A percentile compares a stretch with the other conserved stretches of the same genome.
Conservation (phyloP, 2,113 vertebrate genomes). For the Ageneiosus marmoratus region DNA sequence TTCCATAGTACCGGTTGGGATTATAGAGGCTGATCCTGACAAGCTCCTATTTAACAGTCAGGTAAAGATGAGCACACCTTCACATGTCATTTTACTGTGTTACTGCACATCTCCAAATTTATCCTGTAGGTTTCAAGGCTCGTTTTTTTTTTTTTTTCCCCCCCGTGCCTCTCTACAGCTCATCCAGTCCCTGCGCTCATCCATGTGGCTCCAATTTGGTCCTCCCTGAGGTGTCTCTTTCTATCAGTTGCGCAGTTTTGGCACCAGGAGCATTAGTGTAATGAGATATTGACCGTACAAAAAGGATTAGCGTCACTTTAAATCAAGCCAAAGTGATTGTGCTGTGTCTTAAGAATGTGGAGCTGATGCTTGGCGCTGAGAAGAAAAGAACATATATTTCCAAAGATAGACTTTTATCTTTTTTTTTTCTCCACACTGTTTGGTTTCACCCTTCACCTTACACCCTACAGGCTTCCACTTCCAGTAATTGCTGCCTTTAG, state of each 20-base stretch:
- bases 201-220: conserved; percentile 59
- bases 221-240: conserved; percentile 47
- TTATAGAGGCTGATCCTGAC: background rate
- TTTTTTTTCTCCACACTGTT: background rate
- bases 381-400: conserved; percentile 28
- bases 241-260: conserved; percentile 53
- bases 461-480: conserved; percentile 38
- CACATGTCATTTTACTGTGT: background rate
- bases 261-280: conserved; percentile 49
- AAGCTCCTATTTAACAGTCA: background rate
- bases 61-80: background rate
- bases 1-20: background rate
- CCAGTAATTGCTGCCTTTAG: conserved; percentile 56
- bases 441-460: conserved; percentile 26
- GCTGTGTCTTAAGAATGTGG: conserved; percentile 40
- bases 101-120: conserved; percentile 42
- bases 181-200: conserved; percentile 20
- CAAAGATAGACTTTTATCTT: background rate
- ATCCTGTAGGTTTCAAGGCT: background rate
- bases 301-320: conserved; percentile 63
- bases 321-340: conserved; percentile 54
- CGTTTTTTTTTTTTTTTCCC: no score
- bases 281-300: conserved; percentile 58
- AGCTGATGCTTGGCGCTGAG: conserved; percentile 7
- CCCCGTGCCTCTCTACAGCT: background rate